Conservation (phyloP, 2,888 invertebrate genomes). For the Spialia ferax region DNA sequence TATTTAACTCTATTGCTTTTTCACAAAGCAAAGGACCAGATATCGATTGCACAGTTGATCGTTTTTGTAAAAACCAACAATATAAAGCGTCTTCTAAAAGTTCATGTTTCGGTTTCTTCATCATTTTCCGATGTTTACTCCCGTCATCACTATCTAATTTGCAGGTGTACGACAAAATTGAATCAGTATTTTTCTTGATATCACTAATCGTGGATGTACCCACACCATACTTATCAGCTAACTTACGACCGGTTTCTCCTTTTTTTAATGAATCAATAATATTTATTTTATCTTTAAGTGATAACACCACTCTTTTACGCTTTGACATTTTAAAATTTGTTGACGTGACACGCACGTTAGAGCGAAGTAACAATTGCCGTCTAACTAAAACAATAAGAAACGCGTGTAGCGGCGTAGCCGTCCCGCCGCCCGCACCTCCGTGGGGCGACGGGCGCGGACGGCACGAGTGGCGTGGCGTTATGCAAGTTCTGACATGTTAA, state of each 20-base stretch:
- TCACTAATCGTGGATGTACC: constrained; percentile 41
- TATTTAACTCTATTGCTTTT: background rate
- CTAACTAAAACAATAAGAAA: background rate
- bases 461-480: too few species aligned
- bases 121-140: too few species aligned
- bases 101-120: constrained; percentile 51
- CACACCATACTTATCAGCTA: constrained; percentile 52
- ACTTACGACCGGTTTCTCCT: constrained; percentile 49
- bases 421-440: too few species aligned
- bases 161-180: background rate
- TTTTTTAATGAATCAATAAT: constrained; percentile 52
- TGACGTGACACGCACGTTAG: background rate
- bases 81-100: constrained; percentile 50
- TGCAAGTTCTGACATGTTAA: too few species aligned
- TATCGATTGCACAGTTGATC: constrained; percentile 48
- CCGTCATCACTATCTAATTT: too few species aligned
- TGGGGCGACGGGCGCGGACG: too few species aligned
- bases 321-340: constrained; percentile 43
- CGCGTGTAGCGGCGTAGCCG: too few species aligned
- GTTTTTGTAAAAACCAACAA: constrained; percentile 52
- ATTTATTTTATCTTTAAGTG: constrained; percentile 50
- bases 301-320: constrained; percentile 51
- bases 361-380: background rate
- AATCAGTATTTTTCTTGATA: background rate
- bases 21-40: constrained; percentile 44